Conservation (phyloP, 2,888 invertebrate species). For the Tigriopus californicus region DNA sequence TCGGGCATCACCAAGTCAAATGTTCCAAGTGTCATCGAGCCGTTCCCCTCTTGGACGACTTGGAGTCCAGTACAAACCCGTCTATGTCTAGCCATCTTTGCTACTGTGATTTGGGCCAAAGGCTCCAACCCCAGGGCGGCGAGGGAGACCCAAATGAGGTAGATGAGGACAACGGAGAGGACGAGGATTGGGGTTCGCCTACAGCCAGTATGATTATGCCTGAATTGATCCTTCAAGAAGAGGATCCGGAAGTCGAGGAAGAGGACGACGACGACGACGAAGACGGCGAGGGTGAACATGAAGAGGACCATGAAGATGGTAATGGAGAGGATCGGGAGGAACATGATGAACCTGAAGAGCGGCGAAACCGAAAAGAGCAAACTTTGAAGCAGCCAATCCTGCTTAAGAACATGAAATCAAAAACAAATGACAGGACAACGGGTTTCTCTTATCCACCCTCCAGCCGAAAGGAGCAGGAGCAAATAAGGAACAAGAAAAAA, state of each 20-base stretch:
- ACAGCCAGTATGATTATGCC: neutral
- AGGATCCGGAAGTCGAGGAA: neutral
- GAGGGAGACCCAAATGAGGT: too few species aligned
- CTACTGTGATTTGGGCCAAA: too few species aligned
- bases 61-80: too few species aligned
- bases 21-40: too few species aligned
- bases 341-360: too few species aligned
- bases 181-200: too few species aligned
- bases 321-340: neutral
- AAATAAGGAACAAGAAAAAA: neutral
- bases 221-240: neutral
- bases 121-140: too few species aligned
- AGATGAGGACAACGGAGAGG: too few species aligned
- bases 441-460: neutral
- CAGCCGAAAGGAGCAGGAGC: neutral
- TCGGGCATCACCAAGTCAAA: too few species aligned
- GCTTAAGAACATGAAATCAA: neutral
- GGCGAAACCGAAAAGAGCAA: neutral
- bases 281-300: neutral
- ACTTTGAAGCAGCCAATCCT: neutral
- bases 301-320: neutral
- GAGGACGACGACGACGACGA: neutral
- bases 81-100: too few species aligned
- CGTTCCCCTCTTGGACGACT: too few species aligned
- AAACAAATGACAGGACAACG: neutral